Conservation (phyloP, 2,888 invertebrate genomes). For the Augochlorella aurata region DNA sequence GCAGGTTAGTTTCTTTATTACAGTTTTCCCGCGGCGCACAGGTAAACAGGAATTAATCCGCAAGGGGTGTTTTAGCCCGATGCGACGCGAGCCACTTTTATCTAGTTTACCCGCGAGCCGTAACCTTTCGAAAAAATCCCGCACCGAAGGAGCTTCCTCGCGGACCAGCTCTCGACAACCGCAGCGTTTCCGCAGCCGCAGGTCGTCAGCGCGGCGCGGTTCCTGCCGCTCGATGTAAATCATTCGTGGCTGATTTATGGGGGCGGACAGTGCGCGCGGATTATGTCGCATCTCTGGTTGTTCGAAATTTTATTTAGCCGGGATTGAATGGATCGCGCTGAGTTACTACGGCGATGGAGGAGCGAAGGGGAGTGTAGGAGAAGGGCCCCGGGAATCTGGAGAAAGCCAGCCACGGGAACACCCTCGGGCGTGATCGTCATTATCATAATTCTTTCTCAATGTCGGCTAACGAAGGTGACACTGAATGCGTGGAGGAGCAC, state of each 20-base stretch:
- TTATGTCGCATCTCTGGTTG: background rate
- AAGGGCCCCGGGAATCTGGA: constrained; percentile 23
- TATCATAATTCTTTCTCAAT: constrained; percentile 70
- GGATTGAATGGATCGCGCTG: constrained; percentile 20
- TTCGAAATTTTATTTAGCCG: constrained; percentile 10
- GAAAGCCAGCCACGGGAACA: constrained; percentile 40
- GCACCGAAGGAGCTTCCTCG: background rate
- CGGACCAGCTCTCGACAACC: background rate
- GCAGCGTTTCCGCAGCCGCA: no score
- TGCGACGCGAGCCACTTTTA: background rate
- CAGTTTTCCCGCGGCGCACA: constrained; percentile 1
- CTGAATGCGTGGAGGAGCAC: constrained; percentile 48
- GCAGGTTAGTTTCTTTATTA: constrained; percentile 4
- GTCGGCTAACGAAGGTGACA: constrained; percentile 65
- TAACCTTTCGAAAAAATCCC: background rate
- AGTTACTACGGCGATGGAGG: background rate
- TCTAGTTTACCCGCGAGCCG: background rate
- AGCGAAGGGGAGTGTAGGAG: background rate
- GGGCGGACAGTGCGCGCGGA: constrained; percentile 2
- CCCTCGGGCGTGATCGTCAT: constrained; percentile 60
- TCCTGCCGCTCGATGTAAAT: background rate
- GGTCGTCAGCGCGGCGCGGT: no score
- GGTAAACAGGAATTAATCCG: background rate
- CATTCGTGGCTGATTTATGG: constrained; percentile 15
- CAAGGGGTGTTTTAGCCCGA: background rate